Percentiles rank a stretch among this genome's conserved stretches.
Evolutionary conservation across 2,113 vertebrate species (phyloP).

Genomic region (Elephantulus edwardii): DNA sequence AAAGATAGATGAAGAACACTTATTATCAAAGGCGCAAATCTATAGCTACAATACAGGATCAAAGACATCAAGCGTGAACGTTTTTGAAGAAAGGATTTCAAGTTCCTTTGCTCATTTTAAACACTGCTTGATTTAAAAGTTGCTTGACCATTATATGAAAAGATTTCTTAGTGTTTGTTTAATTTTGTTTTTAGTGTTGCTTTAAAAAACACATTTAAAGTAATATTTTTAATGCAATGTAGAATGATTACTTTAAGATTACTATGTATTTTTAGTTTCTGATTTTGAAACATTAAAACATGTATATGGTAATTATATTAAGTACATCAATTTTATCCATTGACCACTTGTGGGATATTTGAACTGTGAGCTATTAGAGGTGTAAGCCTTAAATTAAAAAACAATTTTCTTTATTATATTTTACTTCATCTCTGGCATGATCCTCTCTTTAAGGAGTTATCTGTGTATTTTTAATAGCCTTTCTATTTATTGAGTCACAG

Average conservation of each 20-base stretch:
- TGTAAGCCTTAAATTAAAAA: background rate
- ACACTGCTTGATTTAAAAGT: too few species aligned
- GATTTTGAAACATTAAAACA: slow-evolving; percentile 8
- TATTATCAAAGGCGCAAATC: background rate
- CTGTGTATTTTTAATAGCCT: background rate
- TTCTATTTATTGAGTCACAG: background rate
- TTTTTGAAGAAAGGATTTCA: slow-evolving; percentile 16
- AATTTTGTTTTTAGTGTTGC: slow-evolving; percentile 35
- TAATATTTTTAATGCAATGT: slow-evolving; percentile 20
- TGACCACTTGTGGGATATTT: background rate
- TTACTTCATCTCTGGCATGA: background rate
- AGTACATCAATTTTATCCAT: background rate
- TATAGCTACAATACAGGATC: background rate
- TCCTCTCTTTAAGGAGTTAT: background rate
- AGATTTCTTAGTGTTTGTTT: background rate
- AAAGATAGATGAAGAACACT: slow-evolving; percentile 12
- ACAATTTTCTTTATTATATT: background rate
- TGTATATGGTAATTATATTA: slow-evolving; percentile 12
- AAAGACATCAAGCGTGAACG: background rate
- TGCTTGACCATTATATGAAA: background rate
- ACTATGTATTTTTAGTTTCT: slow-evolving; percentile 48
- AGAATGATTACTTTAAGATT: background rate
- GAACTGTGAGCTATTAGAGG: slow-evolving; percentile 18
- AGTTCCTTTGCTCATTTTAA: background rate
- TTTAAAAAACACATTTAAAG: slow-evolving; percentile 27